phyloP scores from a whole-genome alignment of 2,113 vertebrate species.

The Tenrec ecaudatus region DNA sequence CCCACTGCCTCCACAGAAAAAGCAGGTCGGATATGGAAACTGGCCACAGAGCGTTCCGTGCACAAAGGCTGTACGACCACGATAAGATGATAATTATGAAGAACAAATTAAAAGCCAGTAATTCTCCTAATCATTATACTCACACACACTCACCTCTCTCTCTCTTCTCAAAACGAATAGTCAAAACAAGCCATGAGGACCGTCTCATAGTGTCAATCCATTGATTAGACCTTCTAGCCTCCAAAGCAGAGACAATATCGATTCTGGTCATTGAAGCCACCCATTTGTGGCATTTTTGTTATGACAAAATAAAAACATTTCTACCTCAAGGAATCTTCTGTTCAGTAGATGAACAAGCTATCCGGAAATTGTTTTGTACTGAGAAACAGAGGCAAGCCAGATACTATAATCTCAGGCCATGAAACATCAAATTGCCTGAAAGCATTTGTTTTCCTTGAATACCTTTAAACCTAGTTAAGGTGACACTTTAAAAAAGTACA shows the following conservation, averaged over 20 bases:
- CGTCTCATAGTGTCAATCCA: background rate
- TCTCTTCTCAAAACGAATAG: background rate
- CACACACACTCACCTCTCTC: no score
- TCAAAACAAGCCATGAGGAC: background rate
- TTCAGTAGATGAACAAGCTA: background rate
- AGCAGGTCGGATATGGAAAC: background rate
- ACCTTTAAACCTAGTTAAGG: conserved; percentile 1
- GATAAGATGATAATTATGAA: background rate
- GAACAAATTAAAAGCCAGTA: background rate
- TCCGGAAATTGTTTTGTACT: background rate
- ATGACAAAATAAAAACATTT: background rate
- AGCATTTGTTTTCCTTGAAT: background rate
- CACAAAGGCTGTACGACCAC: background rate
- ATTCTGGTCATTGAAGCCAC: background rate
- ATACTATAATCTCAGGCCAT: background rate
- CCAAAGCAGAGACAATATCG: background rate
- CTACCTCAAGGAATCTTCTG: background rate
- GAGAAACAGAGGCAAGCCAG: background rate
- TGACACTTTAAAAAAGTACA: conserved; percentile 36
- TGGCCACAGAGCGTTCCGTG: background rate
- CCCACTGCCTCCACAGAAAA: background rate
- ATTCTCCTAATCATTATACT: background rate
- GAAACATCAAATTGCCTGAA: background rate
- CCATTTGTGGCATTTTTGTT: background rate
- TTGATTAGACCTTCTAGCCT: background rate